These are phyloP conservation scores for Pristionchus exspectatus DNA, from an alignment of 2,888 invertebrate species.

Conservation along the genomic window DNA sequence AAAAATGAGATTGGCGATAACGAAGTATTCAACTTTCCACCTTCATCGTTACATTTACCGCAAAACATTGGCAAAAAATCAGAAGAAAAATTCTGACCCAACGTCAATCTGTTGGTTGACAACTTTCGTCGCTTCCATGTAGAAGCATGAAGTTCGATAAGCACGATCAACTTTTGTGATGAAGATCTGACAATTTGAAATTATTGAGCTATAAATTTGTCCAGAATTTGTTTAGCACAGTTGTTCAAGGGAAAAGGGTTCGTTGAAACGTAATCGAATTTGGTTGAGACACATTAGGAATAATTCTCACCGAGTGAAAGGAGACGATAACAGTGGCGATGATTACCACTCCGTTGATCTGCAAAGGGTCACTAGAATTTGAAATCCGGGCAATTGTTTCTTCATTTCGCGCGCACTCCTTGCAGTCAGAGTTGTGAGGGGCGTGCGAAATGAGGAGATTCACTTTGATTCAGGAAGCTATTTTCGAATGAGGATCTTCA, in stretches of 20 bases:
- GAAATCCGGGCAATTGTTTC: background rate
- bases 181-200: slow-evolving; percentile 69
- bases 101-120: slow-evolving; percentile 75
- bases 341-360: slow-evolving; percentile 75
- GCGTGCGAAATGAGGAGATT: too few species aligned
- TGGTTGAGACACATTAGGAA: background rate
- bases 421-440: too few species aligned
- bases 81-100: slow-evolving; percentile 59
- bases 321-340: slow-evolving; percentile 75
- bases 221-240: background rate
- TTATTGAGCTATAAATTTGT: background rate
- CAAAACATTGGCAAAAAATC: background rate
- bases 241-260: background rate
- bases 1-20: background rate
- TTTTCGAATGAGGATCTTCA: background rate
- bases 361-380: slow-evolving; percentile 39
- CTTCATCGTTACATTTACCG: background rate
- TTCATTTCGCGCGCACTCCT: too few species aligned
- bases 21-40: background rate
- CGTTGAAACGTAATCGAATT: background rate
- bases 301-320: slow-evolving; percentile 71
- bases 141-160: slow-evolving; percentile 76
- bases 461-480: too few species aligned
- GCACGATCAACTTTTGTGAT: slow-evolving; percentile 78
- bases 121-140: slow-evolving; percentile 74